Base-by-base conservation (phyloP, 2,797 vertebrate genomes). In the Nothura maculosa region DNA sequence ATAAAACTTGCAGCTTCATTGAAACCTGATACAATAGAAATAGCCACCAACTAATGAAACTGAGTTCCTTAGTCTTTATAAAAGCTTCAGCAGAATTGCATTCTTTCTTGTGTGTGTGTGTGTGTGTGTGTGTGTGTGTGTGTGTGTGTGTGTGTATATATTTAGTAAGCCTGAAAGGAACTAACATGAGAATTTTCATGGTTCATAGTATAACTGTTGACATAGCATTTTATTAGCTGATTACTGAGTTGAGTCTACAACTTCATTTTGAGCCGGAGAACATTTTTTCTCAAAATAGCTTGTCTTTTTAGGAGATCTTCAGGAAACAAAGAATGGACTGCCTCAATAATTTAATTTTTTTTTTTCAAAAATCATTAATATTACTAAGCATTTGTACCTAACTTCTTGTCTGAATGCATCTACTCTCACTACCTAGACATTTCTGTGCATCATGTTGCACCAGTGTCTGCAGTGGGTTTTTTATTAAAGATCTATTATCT, bases 341-440 rank as follows among this genome's bases (percentile, higher is more conserved):
- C 25, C 82, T 92, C 50, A 38, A 27, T 57, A 92, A 28, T 28
- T 68, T 36, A 92, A 77, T 18, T 78, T 91, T 43, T 18, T 78
- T 91, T 43, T 45, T 5, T 83, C 45, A 28, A 82, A 30, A 87
- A 61, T 32, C 1, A 82, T 87, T 47, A 75, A 9, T 54, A 11
- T 89, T 89, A 43, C 82, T 42, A 78, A 72, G 83, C 68, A 78
- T 81, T 87, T 92, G 48, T 28, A 40, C 43, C 27, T 54, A 42
- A 61, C 54, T 91, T 87, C 21, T 87, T 75, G 10, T 58, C 12
- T 81, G 30, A 85, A 43, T 19, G 1, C 32, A 68, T 52, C 61
- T 50, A 28, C 30, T 64, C 9, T 66, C 43, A 60, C 43, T 13
- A 67, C 43, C 27, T 67, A 87, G 52, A n/a, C 52, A 38, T 11